These are phyloP conservation scores for Tetramorium parvispinum DNA, from an alignment of 1,140 invertebrate species.

Conservation along the genomic window DNA sequence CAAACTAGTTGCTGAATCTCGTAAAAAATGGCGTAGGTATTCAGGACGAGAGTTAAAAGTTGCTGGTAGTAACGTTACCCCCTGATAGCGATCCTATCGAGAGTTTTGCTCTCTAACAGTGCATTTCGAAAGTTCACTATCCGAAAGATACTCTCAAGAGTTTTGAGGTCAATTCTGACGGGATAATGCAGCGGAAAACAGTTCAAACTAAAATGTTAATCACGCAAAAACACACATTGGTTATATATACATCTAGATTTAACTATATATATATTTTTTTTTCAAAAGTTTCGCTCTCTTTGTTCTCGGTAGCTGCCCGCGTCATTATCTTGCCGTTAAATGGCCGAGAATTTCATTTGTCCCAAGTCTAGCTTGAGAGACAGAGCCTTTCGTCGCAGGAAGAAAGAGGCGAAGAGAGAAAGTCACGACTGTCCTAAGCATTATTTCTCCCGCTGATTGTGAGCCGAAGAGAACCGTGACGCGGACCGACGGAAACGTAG, in stretches of 20 bases:
- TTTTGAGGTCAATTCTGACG: neutral
- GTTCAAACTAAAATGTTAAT: constrained; percentile 5
- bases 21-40: constrained; percentile 51
- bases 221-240: neutral
- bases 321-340: constrained; percentile 14
- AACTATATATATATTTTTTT: neutral
- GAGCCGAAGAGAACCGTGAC: constrained; percentile 37
- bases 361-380: neutral
- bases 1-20: constrained; percentile 21
- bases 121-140: constrained; percentile 1
- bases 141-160: constrained; percentile 8
- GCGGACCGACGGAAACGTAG: constrained; percentile 42
- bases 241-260: neutral
- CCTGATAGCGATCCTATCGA: constrained; percentile 8
- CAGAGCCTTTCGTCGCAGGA: neutral
- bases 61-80: constrained; percentile 13
- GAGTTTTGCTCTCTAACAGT: constrained; percentile 44
- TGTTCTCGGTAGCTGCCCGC: neutral
- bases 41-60: constrained; percentile 25
- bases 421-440: constrained; percentile 48
- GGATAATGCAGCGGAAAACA: neutral
- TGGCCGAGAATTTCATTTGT: constrained; percentile 24
- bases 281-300: neutral
- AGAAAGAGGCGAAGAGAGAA: constrained; percentile 17
- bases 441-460: constrained; percentile 56